Percentiles rank a stretch among this genome's conserved stretches.
Evolutionary conservation across 2,888 invertebrate genomes (phyloP).

Genomic region (Apodemia zela): DNA sequence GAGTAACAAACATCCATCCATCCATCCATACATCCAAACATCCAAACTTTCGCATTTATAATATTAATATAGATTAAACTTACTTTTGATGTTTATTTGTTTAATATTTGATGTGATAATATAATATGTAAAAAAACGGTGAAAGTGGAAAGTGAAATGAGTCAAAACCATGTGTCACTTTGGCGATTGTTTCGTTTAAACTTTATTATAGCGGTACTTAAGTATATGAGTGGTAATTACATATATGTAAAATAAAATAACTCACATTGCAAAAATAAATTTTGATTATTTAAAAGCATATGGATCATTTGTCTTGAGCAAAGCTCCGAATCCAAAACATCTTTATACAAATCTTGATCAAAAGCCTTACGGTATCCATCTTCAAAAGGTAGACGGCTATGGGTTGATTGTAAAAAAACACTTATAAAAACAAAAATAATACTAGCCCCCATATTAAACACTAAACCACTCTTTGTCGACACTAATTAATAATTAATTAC

Average conservation of each 20-base stretch:
- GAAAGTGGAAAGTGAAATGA: too few relatives aligned
- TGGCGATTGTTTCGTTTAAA: too few relatives aligned
- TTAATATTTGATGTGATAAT: too few relatives aligned
- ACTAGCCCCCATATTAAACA: background rate
- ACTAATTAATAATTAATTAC: slow-evolving; percentile 7
- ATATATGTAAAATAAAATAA: slow-evolving; percentile 23
- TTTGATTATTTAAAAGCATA: slow-evolving; percentile 38
- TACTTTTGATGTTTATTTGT: too few relatives aligned
- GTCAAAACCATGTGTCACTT: too few relatives aligned
- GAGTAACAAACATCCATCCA: too few relatives aligned
- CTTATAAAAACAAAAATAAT: background rate
- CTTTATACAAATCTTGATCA: slow-evolving; percentile 45
- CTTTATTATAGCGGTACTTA: too few relatives aligned
- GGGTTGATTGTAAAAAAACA: background rate
- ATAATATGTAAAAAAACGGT: too few relatives aligned
- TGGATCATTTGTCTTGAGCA: slow-evolving; percentile 50
- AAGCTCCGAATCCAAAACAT: slow-evolving; percentile 45
- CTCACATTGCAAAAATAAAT: slow-evolving; percentile 49
- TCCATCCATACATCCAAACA: too few relatives aligned
- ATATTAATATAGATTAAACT: too few relatives aligned
- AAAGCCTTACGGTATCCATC: slow-evolving; percentile 28
- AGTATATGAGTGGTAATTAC: background rate
- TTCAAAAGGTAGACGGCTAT: background rate
- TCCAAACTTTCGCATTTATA: too few relatives aligned
- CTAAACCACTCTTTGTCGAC: background rate